A percentile compares a stretch with the other conserved stretches of the same genome.
phyloP scores from a whole-genome alignment of 2,797 vertebrate genomes.

The Vultur gryphus region DNA sequence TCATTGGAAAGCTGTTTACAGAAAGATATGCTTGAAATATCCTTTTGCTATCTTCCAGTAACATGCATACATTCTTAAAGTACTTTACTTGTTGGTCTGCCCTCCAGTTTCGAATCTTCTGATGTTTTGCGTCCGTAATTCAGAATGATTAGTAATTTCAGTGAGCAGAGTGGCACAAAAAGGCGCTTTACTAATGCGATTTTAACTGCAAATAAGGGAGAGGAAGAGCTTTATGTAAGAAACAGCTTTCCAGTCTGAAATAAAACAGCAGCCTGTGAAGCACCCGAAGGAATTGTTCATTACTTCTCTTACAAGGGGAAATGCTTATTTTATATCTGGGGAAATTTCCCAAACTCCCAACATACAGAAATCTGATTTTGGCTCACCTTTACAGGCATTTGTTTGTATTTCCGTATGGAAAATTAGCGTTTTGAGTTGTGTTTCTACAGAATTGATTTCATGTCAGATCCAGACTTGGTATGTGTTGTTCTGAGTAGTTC shows the following conservation, averaged over 20 bases:
- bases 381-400: neutral
- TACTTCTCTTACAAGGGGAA: neutral
- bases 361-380: neutral
- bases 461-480: neutral
- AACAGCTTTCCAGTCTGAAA: constrained; percentile 4
- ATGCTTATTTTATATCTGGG: neutral
- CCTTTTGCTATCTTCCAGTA: neutral
- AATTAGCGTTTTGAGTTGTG: neutral
- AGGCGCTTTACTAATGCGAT: neutral
- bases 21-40: neutral
- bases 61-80: neutral
- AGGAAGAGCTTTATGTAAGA: neutral
- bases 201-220: neutral
- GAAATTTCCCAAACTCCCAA: neutral
- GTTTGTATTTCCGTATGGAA: neutral
- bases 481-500: neutral
- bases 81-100: neutral
- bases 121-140: neutral
- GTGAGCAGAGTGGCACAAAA: neutral
- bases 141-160: neutral
- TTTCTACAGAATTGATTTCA: neutral
- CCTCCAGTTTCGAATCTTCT: neutral
- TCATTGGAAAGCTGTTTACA: neutral
- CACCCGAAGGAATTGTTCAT: neutral
- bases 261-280: neutral